Base-by-base conservation (phyloP, 1,140 invertebrate species). In the Eriosoma lanigerum region DNA sequence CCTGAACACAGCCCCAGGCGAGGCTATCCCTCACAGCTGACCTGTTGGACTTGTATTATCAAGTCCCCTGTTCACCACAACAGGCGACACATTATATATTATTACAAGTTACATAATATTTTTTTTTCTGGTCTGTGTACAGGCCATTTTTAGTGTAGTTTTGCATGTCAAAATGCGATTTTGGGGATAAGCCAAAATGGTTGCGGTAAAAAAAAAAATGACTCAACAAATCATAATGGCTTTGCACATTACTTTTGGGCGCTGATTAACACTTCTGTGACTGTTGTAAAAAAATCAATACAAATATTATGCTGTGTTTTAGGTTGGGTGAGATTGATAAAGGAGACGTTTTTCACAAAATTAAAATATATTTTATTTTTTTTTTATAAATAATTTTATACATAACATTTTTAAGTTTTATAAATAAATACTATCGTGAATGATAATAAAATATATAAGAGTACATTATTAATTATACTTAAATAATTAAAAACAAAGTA, bases 51-150 rank as follows among this genome's bases (percentile, higher is more conserved):
- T 81, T 81, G 56, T 78, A 62, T 81, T 29, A 17, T 12, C 50
- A 81, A 81, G 81, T 81, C 81, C 81, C 81, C 73, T 81, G 81
- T 81, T 81, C 46, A 76, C 60, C 81, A 64, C 81, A 54, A 81
- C 81, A 81, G 81, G 81, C 73, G 81, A 81, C 73, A 75, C 81
- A 60, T 68, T 56, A n/a, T 48, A 68, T 68, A 80, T 81, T 81
- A 64, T 78, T 81, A 76, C 21, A 75, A 73, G 29, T 81, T 78
- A 60, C 13, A 78, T 60, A 76, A 76, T 56, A 76, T 56, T n/a
- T n/a, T 76, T 78, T 56, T 78, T 78, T 62, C 56, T 2, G 38
- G 19, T 78, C 75, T 78, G 21, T 19, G 24, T 78, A 62, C 15
- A 60, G 10, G 62, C 46, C 44, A 38, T 78, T 48, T 75, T 78